Percentiles rank a stretch among this genome's conserved stretches.
These are phyloP conservation scores for Coelogynopora nodosa DNA, from an alignment of 2,888 invertebrate genomes.

Conservation along the genomic window DNA sequence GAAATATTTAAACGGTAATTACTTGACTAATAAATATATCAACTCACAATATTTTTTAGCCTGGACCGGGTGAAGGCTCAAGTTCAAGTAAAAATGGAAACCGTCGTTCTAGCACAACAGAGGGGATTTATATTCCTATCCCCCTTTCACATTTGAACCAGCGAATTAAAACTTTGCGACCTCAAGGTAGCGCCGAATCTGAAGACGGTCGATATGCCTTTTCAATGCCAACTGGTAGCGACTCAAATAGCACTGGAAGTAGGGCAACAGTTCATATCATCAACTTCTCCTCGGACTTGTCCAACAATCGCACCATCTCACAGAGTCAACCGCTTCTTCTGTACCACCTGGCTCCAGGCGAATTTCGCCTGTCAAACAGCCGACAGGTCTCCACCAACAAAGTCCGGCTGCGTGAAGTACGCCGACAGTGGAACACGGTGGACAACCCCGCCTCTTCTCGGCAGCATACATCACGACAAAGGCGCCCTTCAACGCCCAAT, in stretches of 20 bases:
- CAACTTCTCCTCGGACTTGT: conserved; percentile 13
- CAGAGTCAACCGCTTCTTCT: conserved; percentile 39
- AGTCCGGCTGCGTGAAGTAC: conserved; percentile 19
- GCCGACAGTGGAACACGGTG: conserved; percentile 38
- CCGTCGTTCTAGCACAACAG: not conserved
- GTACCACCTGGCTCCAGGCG: conserved; percentile 32
- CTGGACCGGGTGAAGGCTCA: not conserved
- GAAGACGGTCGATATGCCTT: not conserved
- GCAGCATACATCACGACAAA: not conserved
- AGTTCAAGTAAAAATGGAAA: not conserved
- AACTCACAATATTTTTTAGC: no score
- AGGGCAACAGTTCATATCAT: conserved; percentile 36
- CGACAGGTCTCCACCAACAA: not conserved
- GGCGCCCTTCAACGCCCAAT: not conserved
- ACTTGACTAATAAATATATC: no score
- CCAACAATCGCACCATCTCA: conserved; percentile 17
- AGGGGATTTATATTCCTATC: not conserved
- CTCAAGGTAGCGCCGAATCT: conserved; percentile 41
- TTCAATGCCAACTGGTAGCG: not conserved
- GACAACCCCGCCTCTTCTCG: not conserved
- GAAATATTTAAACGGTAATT: no score
- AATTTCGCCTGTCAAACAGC: not conserved
- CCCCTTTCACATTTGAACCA: not conserved
- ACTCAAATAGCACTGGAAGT: not conserved
- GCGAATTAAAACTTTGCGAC: not conserved